phyloP scores from a whole-genome alignment of 2,888 invertebrate species.

The Mesochorus sp. region DNA sequence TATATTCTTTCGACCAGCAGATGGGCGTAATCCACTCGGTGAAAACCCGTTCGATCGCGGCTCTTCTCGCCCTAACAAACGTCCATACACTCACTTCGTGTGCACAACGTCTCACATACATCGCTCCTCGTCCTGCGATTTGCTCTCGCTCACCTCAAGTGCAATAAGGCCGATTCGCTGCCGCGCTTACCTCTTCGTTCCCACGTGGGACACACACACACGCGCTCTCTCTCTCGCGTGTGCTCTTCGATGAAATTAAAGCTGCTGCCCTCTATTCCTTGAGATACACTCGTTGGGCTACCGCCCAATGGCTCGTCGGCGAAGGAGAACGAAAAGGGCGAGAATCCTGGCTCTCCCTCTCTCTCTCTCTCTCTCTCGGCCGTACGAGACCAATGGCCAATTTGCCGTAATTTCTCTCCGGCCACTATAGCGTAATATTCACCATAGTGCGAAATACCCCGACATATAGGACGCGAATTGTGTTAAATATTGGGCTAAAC shows the following conservation, averaged over 20 bases:
- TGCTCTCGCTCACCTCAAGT: constrained; percentile 49
- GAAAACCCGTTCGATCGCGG: no score
- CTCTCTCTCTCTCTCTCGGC: no score
- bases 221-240: neutral
- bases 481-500: constrained; percentile 67
- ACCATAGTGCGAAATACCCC: constrained; percentile 62
- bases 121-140: constrained; percentile 31
- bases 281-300: constrained; percentile 55
- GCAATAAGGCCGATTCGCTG: constrained; percentile 41
- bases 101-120: constrained; percentile 6
- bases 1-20: no score
- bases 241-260: constrained; percentile 67
- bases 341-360: no score
- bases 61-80: neutral
- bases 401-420: constrained; percentile 72
- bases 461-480: constrained; percentile 40
- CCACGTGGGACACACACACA: neutral
- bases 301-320: constrained; percentile 55
- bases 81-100: neutral
- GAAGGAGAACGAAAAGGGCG: constrained; percentile 7
- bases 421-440: constrained; percentile 51
- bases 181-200: neutral
- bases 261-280: constrained; percentile 59
- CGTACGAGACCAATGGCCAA: constrained; percentile 70
- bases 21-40: no score